Evolutionary conservation across 1,140 invertebrate species (phyloP).

Genomic region (Hyles vespertilio): DNA sequence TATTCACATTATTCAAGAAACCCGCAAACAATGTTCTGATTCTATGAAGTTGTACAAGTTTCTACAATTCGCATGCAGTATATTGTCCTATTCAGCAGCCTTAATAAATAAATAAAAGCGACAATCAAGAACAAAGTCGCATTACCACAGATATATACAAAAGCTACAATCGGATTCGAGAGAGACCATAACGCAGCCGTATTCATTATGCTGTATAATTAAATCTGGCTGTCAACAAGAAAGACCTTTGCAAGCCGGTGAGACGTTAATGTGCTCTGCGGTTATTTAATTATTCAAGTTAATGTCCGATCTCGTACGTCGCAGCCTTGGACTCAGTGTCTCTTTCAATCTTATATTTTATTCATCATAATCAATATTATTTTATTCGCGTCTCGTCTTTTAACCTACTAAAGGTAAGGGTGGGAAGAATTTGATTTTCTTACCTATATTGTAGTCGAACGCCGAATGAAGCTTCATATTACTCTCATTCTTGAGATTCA

Average conservation of each 20-base stretch:
- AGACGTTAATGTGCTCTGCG: conserved; percentile 8
- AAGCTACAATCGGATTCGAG: background rate
- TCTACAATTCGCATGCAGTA: no score
- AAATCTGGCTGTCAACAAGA: conserved; percentile 6
- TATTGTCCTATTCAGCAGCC: no score
- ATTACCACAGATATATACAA: background rate
- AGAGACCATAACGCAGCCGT: background rate
- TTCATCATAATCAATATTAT: conserved; percentile 2
- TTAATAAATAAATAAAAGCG: no score
- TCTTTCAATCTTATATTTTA: background rate
- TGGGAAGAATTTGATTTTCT: no score
- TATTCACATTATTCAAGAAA: no score
- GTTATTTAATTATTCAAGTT: conserved; percentile 10
- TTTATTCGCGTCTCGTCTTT: no score
- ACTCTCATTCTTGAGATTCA: no score
- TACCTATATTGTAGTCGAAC: no score
- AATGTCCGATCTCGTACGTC: conserved; percentile 3
- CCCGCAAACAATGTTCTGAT: no score
- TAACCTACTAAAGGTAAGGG: no score
- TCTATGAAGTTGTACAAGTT: no score
- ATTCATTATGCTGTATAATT: conserved; percentile 11
- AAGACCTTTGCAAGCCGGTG: conserved; percentile 1
- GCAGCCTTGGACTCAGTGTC: background rate
- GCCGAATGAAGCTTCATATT: no score
- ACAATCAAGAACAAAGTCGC: background rate